Base-by-base conservation (phyloP, 2,113 vertebrate species). In the Sialia sialis region DNA sequence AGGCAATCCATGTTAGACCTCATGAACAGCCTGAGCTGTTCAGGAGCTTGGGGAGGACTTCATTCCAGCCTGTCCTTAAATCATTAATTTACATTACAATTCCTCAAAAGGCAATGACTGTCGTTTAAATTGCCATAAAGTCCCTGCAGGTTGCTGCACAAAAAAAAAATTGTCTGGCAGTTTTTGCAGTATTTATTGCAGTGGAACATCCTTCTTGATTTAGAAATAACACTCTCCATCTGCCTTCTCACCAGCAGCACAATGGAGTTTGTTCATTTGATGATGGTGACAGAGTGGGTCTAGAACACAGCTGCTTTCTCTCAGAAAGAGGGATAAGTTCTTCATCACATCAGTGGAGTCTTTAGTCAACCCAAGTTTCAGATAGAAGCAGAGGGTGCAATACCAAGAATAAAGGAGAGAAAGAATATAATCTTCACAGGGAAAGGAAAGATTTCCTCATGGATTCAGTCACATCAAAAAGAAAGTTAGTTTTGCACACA, bases 331-430 rank as follows among this genome's bases (percentile, higher is more conserved):
- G 30, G 36, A 38, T 41, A 82, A 70, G 34, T 43, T 26, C 14
- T 67, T 74, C 22, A 46, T n/a, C 0, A 0, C 18, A 43, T 18
- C 18, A 23, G 11, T 4, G 59, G 68, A 83, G 51, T 6, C 13
- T 68, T 63, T 73, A 74, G n/a, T 60, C 46, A 74, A 7, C 15
- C 20, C 13, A 49, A 52, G 43, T 67, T 14, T 87, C 34, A 70
- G 27, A 12, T 51, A 20, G 27, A 79, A n/a, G 21, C 10, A 9
- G 14, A 46, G 20, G 5, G 10, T 43, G 22, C 22, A 52, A 58
- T 26, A 49, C 25, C 7, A 38, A 74, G 52, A 73, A 43, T 68
- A 76, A 63, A 34, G 15, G 30, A 77, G 36, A 54, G 36, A 78
- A 79, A 38, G 23, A 85, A n/a, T 9, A 7, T 51, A 14, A 26